phyloP scores from a whole-genome alignment of 2,888 invertebrate genomes.

The Antitype chi region DNA sequence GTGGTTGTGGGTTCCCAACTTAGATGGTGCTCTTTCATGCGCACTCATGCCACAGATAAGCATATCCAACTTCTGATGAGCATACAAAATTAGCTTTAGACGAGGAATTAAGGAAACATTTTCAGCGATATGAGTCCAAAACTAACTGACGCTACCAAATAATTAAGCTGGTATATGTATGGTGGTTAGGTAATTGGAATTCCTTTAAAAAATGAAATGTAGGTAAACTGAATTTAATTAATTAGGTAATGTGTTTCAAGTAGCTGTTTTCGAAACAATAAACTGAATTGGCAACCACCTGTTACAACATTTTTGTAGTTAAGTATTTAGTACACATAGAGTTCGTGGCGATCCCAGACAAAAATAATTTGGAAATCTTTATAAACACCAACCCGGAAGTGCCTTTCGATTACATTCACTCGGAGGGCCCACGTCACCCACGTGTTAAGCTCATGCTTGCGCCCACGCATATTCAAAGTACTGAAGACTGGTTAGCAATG shows the following conservation, averaged over 20 bases:
- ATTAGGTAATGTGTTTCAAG: slow-evolving; percentile 30
- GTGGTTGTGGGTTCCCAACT: neutral
- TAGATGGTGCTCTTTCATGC: neutral
- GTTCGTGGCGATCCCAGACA: neutral
- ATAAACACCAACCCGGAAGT: slow-evolving; percentile 36
- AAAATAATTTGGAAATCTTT: neutral
- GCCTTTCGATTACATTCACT: slow-evolving; percentile 27
- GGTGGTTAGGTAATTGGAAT: neutral
- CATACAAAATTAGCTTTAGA: neutral
- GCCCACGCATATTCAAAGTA: slow-evolving; percentile 22
- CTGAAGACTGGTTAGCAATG: slow-evolving; percentile 35
- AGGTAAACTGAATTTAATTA: neutral
- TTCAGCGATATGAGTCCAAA: neutral
- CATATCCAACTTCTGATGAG: neutral
- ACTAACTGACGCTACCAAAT: neutral
- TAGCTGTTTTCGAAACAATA: slow-evolving; percentile 11
- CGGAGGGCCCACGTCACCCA: slow-evolving; percentile 29
- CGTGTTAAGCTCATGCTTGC: slow-evolving; percentile 29
- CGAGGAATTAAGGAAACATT: neutral
- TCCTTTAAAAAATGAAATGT: neutral
- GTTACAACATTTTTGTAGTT: slow-evolving; percentile 3
- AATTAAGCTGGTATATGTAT: neutral
- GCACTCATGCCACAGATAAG: neutral
- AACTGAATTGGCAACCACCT: slow-evolving; percentile 12
- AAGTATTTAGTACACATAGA: neutral